A percentile compares a stretch with the other conserved stretches of the same genome.
Conservation (phyloP, 2,888 invertebrate genomes). For the Clostera curtula region DNA sequence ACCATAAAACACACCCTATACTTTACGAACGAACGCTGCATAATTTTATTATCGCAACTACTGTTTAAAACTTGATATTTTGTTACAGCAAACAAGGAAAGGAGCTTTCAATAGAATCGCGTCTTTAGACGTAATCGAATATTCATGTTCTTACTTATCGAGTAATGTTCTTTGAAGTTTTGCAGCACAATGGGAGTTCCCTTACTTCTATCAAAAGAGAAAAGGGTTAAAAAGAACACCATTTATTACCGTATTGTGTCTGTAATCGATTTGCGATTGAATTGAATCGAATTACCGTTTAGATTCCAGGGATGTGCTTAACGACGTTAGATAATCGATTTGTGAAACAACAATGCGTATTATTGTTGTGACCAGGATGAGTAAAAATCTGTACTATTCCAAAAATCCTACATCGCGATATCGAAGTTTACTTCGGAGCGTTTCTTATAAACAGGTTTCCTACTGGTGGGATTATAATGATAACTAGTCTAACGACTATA, state of each 20-base stretch:
- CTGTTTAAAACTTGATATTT: no score
- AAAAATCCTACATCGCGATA: no score
- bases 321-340: neutral
- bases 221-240: slow-evolving; percentile 6
- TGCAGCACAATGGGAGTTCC: slow-evolving; percentile 6
- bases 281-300: slow-evolving; percentile 1
- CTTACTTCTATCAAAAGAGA: slow-evolving; percentile 2
- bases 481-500: no score
- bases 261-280: slow-evolving; percentile 4
- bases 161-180: slow-evolving; percentile 1
- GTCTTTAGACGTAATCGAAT: slow-evolving; percentile 5
- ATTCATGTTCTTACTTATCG: slow-evolving; percentile 1
- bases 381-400: no score
- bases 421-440: no score
- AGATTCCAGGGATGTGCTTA: neutral
- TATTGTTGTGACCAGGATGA: no score
- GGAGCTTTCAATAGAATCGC: slow-evolving; percentile 5
- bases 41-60: no score
- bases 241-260: slow-evolving; percentile 9
- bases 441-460: no score
- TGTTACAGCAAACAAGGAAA: neutral
- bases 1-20: no score
- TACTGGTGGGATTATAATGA: no score
- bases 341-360: neutral
- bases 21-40: no score